Evolutionary conservation across 2,113 vertebrate species (phyloP).

Genomic region (Burhinus bistriatus): DNA sequence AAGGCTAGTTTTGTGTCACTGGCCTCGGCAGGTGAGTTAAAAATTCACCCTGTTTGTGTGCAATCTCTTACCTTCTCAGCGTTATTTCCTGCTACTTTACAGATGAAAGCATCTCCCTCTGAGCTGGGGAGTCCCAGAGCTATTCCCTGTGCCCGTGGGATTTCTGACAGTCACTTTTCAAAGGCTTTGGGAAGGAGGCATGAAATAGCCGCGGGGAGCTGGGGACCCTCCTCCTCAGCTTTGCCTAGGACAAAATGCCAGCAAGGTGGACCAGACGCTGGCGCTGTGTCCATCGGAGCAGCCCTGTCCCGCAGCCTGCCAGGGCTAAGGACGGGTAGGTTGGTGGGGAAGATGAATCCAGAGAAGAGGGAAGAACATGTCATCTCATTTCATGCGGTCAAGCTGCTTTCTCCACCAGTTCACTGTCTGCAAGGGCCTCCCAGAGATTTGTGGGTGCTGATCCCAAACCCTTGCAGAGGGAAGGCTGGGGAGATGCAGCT

Average conservation of each 20-base stretch:
- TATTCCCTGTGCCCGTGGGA: not conserved
- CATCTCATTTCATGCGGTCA: not conserved
- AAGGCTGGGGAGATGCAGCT: not conserved
- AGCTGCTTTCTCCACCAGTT: not conserved
- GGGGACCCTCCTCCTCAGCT: not conserved
- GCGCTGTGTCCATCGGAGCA: not conserved
- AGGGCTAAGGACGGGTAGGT: accelerated
- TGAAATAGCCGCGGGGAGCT: not conserved
- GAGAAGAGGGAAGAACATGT: not conserved
- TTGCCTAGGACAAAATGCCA: not conserved
- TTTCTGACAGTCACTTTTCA: not conserved
- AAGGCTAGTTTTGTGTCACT: not conserved
- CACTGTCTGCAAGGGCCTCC: not conserved
- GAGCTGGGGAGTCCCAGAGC: not conserved
- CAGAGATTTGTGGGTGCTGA: not conserved
- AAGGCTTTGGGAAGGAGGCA: not conserved
- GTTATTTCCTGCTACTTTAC: not conserved
- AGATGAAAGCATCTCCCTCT: not conserved
- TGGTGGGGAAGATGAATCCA: not conserved
- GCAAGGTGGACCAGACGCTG: not conserved
- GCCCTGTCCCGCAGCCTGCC: not conserved
- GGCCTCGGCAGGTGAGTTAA: not conserved
- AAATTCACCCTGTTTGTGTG: not conserved
- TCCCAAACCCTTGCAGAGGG: not conserved
- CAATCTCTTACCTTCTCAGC: not conserved